Conservation (phyloP, 2,888 invertebrate genomes). For the Drosophila tripunctata region DNA sequence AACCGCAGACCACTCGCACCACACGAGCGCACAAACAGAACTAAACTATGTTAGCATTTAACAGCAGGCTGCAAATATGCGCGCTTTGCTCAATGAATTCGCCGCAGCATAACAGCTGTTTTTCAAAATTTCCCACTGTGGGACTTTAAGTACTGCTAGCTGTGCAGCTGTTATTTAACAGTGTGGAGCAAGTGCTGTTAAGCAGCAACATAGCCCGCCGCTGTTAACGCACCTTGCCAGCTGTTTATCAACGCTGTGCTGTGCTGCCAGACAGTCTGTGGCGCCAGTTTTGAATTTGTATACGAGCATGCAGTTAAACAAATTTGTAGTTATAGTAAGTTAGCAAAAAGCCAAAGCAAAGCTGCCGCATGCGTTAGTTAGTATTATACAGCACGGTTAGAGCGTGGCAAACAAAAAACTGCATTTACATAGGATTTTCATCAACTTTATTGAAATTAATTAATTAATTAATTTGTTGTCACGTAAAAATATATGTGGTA, state of each 20-base stretch:
- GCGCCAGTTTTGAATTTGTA: conserved; percentile 9
- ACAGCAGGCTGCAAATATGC: not conserved
- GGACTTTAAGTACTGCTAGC: too few species aligned
- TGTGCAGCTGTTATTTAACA: not conserved
- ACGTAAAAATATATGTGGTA: conserved; percentile 68
- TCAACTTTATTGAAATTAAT: conserved; percentile 58
- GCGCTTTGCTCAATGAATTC: not conserved
- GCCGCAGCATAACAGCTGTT: conserved; percentile 13
- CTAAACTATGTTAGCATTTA: conserved; percentile 26
- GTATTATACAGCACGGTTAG: conserved; percentile 44
- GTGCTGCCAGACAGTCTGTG: too few species aligned
- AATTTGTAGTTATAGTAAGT: not conserved
- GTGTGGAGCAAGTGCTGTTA: conserved; percentile 20
- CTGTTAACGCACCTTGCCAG: conserved; percentile 1
- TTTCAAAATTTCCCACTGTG: too few species aligned
- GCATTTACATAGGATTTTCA: conserved; percentile 56
- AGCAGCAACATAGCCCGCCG: conserved; percentile 3
- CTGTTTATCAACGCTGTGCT: too few species aligned
- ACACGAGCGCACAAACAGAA: conserved; percentile 13
- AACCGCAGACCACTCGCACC: conserved; percentile 4
- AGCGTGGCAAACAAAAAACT: conserved; percentile 51
- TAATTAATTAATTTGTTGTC: conserved; percentile 22
- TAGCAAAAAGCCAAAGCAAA: conserved; percentile 7
- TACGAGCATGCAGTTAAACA: not conserved
- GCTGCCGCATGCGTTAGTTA: conserved; percentile 30